Evolutionary conservation across 2,888 invertebrate genomes (phyloP), one percentile per base, ranked within the genome.

Genomic region (Tubulanus polymorphus): DNA sequence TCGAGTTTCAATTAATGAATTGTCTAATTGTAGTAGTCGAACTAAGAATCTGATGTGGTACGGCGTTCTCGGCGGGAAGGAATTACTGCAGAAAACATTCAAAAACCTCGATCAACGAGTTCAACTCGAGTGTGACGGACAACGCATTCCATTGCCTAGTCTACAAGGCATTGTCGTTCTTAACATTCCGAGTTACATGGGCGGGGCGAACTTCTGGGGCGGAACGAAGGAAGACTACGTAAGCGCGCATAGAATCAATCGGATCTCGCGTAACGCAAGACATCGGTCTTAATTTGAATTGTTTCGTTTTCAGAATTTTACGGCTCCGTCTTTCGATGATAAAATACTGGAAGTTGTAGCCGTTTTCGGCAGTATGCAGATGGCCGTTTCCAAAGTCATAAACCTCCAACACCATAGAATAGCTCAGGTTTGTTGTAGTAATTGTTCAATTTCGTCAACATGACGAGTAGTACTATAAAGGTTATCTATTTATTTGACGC

Each of bases 171-270:
- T 96, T 71, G 96, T 96, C 26, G 91, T 97, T 32, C 83, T 97
- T 25, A 97, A 97, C 81, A 97, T 97, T 79, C 90, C 91, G 60
- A 94, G 94, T 70, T 96, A 96, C 79, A 94, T 95, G 89, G 96
- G 96, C 3, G 97, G 97, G 47, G 93, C 94, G 29, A 96, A 96
- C 80, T 97, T 97, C 79, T 97, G 97, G 97, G 96, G 96, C 51
- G 91, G 91, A 3, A 88, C 88, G 2, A 89, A 93, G 73, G 91
- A 90, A 67, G 93, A 92, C 67, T 93, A 93, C 71, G 84, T 79
- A 65, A 71, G 75, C 68, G 26, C 10, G n/a, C n/a, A n/a, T n/a
- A n/a, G n/a, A n/a, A n/a, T n/a, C n/a, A n/a, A n/a, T n/a, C n/a
- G n/a, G n/a, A n/a, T n/a, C n/a, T n/a, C n/a, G n/a, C n/a, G n/a